Evolutionary conservation across 2,113 vertebrate genomes (phyloP), one percentile per base, ranked within the genome.

Genomic region (Melanocharis versteri): DNA sequence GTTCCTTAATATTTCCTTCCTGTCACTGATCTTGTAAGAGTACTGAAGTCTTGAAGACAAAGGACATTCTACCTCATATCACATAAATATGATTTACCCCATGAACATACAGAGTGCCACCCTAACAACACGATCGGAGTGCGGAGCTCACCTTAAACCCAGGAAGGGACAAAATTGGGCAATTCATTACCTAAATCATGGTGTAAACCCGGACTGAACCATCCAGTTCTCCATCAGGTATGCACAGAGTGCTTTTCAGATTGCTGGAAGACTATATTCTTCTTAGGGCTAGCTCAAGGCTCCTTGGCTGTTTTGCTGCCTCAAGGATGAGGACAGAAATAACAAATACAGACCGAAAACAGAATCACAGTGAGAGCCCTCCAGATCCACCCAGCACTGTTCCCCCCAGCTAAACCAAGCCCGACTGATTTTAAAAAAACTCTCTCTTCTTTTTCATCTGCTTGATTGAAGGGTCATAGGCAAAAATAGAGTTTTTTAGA

Each of bases 71-170:
- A 24, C 44, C 42, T 66, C 45, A 33, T 23, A 48, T 20, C 20
- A 37, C 33, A 31, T 4, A 17, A 85, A 65, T 12, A 21, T 48
- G 28, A 45, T 81, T 91, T 65, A 40, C 7, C 20, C 31, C 4
- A 23, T 4, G 20, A 73, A 37, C 9, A 20, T 1, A 33, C 2
- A 17, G 26, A 56, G 11, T 18, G 53, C 48, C 17, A 69, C 31
- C 20, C 16, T 5, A 66, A 73, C 10, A 71, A 31, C 27, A 50
- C 2, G 0, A 12, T 51, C 30, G 50, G 42, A 62, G 17, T 7
- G 47, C 0, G 0, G 17, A 3, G 13, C 60, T 39, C 64, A 48
- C 35, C 30, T 45, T 33, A 62, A 42, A 17, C 16, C 11, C 2
- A 1, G 15, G 50, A 53, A 70, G 24, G 23, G 50, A 48, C 6